These are phyloP conservation scores for Amphiprion clarkii DNA, from an alignment of 2,797 vertebrate genomes.

Conservation along the genomic window DNA sequence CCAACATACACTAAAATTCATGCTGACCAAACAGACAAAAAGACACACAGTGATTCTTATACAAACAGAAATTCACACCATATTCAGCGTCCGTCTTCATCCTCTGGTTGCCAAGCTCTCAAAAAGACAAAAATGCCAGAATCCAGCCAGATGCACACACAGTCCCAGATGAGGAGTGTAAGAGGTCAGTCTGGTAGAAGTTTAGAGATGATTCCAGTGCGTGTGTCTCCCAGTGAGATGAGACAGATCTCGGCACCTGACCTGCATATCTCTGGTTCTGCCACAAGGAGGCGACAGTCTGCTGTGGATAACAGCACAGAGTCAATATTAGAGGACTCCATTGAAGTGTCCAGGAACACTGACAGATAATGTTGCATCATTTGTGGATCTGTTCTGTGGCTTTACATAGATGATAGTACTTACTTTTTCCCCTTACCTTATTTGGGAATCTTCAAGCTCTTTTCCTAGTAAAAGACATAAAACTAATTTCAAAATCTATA, in stretches of 20 bases:
- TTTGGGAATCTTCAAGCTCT: not conserved
- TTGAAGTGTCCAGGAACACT: conserved; percentile 80
- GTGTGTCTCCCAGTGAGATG: conserved; percentile 85
- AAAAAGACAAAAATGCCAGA: conserved; percentile 18
- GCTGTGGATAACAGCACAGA: conserved; percentile 70
- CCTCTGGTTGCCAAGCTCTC: conserved; percentile 28
- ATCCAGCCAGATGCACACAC: conserved; percentile 16
- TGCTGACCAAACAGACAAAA: conserved; percentile 35
- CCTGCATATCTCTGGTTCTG: conserved; percentile 63
- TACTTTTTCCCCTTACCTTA: not conserved
- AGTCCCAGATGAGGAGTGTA: conserved; percentile 8
- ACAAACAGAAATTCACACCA: conserved; percentile 23
- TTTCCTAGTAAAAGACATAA: not conserved
- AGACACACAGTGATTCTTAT: not conserved
- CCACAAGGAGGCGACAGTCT: conserved; percentile 70
- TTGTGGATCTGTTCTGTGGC: not conserved
- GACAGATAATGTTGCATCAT: conserved; percentile 49
- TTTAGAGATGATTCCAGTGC: conserved; percentile 79
- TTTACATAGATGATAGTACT: not conserved
- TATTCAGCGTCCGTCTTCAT: conserved; percentile 18
- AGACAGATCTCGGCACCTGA: conserved; percentile 83
- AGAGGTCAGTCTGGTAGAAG: conserved; percentile 26
- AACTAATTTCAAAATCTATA: not conserved
- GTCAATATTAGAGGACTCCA: conserved; percentile 85
- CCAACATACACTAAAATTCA: conserved; percentile 61